Conservation (phyloP, 2,113 vertebrate genomes). For the Solea solea region DNA sequence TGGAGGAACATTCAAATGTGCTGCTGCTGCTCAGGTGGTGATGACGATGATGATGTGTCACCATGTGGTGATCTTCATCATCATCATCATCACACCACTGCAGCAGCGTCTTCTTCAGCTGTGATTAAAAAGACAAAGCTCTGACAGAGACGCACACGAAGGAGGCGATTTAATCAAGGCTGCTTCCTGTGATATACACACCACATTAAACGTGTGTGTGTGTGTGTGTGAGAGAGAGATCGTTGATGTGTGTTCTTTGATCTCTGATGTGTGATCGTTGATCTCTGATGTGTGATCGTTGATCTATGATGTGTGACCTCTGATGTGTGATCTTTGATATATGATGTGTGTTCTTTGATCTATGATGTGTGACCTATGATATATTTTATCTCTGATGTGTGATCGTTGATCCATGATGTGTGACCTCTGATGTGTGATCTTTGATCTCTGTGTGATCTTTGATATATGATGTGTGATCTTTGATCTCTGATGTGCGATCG, state of each 20-base stretch:
- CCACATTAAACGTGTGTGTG: not conserved
- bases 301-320: too few relatives aligned
- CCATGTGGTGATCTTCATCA: constrained; percentile 60
- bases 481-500: too few relatives aligned
- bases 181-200: not conserved
- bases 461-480: too few relatives aligned
- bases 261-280: too few relatives aligned
- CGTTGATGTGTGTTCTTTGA: not conserved
- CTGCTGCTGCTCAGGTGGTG: constrained; percentile 79
- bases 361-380: too few relatives aligned
- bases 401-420: too few relatives aligned
- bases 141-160: constrained; percentile 53
- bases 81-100: constrained; percentile 12
- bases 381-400: too few relatives aligned
- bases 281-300: too few relatives aligned
- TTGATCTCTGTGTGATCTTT: too few relatives aligned
- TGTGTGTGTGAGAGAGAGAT: not conserved
- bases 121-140: constrained; percentile 84
- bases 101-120: constrained; percentile 56
- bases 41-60: constrained; percentile 39
- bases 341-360: too few relatives aligned
- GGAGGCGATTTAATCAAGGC: constrained; percentile 49
- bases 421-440: too few relatives aligned
- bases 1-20: constrained; percentile 76
- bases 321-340: too few relatives aligned